Evolutionary conservation across 2,888 invertebrate genomes (phyloP), one percentile per base, ranked within the genome.

Genomic region (Mesorhabditis spiculigera): DNA sequence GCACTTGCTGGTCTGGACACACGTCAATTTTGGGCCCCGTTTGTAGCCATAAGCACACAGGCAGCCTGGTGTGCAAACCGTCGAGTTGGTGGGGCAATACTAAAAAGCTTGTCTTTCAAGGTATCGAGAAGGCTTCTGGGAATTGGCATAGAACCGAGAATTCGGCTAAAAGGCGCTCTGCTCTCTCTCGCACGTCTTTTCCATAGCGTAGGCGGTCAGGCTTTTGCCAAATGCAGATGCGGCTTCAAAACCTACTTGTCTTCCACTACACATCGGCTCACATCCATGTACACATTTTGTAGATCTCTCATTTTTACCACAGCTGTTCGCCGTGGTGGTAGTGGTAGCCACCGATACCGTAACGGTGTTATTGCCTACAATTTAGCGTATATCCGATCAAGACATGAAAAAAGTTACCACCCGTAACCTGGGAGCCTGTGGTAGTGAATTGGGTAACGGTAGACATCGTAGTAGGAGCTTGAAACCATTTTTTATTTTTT

Each of bases 51-150:
- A 50, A 10, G 58, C 58, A 50, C 58, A 50, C 2, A 50, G 8
- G 58, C 58, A 50, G n/a, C 58, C 58, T n/a, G 8, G 8, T 50
- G 58, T 50, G 58, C 58, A 50, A 50, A 50, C 58, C n/a, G 58
- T 50, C 10, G 58, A n/a, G n/a, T 10, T 50, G 10, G 58, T n/a
- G 10, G 58, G 8, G 58, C 58, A 50, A 10, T 13, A 10, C 58
- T 50, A 3, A 50, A 50, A 50, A 50, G n/a, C 28, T 28, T 1
- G 28, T 28, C 28, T 28, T 28, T 28, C 28, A 28, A 28, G 28
- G 28, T 28, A 28, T 28, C 28, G 1, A 3, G 28, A 28, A 28
- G 28, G 28, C 28, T 28, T 28, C 28, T n/a, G 28, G 28, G 28
- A 3, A 28, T 28, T 1, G 28, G 28, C 28, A 28, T 28, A 28